A percentile compares a stretch with the other conserved stretches of the same genome.
These are phyloP conservation scores for Leucoraja ocellata DNA, from an alignment of 2,797 vertebrate genomes.

Conservation along the genomic window DNA sequence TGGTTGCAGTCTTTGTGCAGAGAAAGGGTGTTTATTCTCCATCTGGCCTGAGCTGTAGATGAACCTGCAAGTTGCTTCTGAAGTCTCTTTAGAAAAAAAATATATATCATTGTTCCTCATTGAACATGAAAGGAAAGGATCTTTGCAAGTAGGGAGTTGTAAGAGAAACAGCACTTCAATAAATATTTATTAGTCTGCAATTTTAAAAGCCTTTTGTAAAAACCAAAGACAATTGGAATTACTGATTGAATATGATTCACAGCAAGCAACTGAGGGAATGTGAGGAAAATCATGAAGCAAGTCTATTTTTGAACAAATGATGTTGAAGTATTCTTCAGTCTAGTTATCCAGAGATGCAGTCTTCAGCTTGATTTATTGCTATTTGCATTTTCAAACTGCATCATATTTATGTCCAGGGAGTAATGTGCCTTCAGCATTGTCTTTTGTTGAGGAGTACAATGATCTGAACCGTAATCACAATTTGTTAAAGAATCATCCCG, in stretches of 20 bases:
- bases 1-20: too few species aligned
- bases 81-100: not conserved
- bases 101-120: not conserved
- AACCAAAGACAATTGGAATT: not conserved
- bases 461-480: not conserved
- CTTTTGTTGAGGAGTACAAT: not conserved
- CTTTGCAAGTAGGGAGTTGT: not conserved
- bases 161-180: not conserved
- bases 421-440: not conserved
- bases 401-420: not conserved
- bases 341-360: not conserved
- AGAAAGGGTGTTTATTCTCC: too few species aligned
- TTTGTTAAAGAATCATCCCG: too few species aligned
- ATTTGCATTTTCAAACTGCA: not conserved
- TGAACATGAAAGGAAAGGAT: not conserved
- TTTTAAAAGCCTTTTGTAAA: not conserved
- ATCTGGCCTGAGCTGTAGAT: not conserved
- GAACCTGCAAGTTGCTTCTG: not conserved
- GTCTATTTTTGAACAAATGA: not conserved
- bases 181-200: not conserved
- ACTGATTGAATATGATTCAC: not conserved
- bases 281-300: not conserved
- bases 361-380: not conserved
- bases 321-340: not conserved
- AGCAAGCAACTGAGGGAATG: not conserved